Evolutionary conservation across 1,140 invertebrate species (phyloP).

Genomic region (Microplitis mediator): DNA sequence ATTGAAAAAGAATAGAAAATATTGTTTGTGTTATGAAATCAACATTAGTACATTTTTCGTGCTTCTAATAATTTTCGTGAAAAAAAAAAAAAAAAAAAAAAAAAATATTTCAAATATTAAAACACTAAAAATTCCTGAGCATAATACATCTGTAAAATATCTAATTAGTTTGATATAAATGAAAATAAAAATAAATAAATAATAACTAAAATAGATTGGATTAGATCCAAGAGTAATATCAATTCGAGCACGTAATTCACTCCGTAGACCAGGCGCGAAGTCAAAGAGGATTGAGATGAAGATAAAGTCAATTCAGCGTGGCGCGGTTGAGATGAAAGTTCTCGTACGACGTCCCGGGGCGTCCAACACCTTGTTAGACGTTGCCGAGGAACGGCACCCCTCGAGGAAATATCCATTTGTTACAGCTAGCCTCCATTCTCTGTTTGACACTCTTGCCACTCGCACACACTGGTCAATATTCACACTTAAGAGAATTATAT

Average conservation of each 20-base stretch:
- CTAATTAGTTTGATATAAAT: background rate
- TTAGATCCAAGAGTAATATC: slow-evolving; percentile 40
- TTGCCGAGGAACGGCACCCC: slow-evolving; percentile 49
- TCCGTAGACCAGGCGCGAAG: slow-evolving; percentile 42
- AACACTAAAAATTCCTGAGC: too few species aligned
- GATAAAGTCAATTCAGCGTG: slow-evolving; percentile 51
- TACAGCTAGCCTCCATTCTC: slow-evolving; percentile 44
- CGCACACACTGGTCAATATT: background rate
- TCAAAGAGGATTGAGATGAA: slow-evolving; percentile 48
- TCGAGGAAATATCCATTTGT: slow-evolving; percentile 56
- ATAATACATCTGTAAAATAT: background rate
- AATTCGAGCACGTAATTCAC: slow-evolving; percentile 54
- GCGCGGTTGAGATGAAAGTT: slow-evolving; percentile 56
- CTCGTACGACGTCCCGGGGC: slow-evolving; percentile 43
- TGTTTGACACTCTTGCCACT: slow-evolving; percentile 22
- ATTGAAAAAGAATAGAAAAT: too few species aligned
- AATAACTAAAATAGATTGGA: background rate
- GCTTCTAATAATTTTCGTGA: too few species aligned
- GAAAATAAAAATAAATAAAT: background rate
- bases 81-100: too few species aligned
- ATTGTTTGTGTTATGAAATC: too few species aligned
- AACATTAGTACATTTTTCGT: too few species aligned
- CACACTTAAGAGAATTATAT: background rate
- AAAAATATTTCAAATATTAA: too few species aligned
- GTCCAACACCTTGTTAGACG: slow-evolving; percentile 59